Percentiles rank a stretch among this genome's conserved stretches.
Evolutionary conservation across 2,797 vertebrate genomes (phyloP).

Genomic region (Myotis vivesi): DNA sequence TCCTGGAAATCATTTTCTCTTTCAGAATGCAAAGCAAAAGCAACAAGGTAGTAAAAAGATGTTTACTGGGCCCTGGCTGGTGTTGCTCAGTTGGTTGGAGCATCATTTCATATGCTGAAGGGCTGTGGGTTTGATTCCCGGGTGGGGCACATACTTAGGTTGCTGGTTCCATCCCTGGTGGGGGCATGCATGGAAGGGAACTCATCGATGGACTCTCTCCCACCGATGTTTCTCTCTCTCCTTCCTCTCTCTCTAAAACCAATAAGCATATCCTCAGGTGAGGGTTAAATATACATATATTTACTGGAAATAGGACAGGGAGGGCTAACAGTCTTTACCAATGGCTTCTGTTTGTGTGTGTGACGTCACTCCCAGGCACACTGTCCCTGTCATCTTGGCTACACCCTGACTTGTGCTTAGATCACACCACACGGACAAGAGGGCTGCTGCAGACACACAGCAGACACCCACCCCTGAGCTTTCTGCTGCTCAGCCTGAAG

Average conservation of each 20-base stretch:
- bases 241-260: not conserved
- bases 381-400: not conserved
- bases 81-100: not conserved
- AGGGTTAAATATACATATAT: not conserved
- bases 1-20: conserved; percentile 49
- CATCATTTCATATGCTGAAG: not conserved
- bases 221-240: not conserved
- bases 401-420: not conserved
- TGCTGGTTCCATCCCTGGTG: not conserved
- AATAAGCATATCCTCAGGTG: not conserved
- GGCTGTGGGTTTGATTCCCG: not conserved
- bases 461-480: not conserved
- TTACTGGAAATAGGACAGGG: not conserved
- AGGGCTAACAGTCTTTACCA: not conserved
- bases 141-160: not conserved
- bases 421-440: not conserved
- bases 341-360: not conserved
- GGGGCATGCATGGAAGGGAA: not conserved
- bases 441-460: not conserved
- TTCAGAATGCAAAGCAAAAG: not conserved
- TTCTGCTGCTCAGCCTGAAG: not conserved
- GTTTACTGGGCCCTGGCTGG: not conserved
- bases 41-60: not conserved
- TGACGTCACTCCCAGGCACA: not conserved
- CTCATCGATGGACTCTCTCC: not conserved